Percentiles rank a stretch among this genome's conserved stretches.
Conservation (phyloP, 2,888 invertebrate species). For the Eudemis profundana region DNA sequence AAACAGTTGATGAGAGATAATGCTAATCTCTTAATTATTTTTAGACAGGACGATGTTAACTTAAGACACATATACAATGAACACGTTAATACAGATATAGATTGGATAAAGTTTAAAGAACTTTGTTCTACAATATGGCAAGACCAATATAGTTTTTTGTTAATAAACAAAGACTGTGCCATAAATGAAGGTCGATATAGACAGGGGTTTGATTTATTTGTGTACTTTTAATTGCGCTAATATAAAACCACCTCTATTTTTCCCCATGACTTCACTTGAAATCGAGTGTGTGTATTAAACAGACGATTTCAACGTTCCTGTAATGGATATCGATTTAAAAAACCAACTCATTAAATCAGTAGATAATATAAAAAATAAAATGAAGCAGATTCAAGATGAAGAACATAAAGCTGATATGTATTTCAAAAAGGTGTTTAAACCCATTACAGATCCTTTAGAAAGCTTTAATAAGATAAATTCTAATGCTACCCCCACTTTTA, state of each 20-base stretch:
- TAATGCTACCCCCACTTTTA: too few relatives aligned
- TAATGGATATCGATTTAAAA: constrained; percentile 3
- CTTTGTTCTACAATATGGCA: not conserved
- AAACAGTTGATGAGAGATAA: too few relatives aligned
- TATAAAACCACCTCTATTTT: too few relatives aligned
- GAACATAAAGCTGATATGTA: not conserved
- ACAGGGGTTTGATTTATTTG: constrained; percentile 2
- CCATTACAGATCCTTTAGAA: constrained; percentile 14
- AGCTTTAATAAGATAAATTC: not conserved
- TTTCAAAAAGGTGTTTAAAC: constrained; percentile 1
- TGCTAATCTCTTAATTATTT: too few relatives aligned
- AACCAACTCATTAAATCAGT: constrained; percentile 8
- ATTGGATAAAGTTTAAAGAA: constrained; percentile 12
- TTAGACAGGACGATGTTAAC: too few relatives aligned
- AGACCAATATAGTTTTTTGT: constrained; percentile 2
- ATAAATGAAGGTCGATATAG: constrained; percentile 2
- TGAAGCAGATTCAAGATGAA: constrained; percentile 1
- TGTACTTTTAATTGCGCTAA: not conserved
- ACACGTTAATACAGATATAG: too few relatives aligned
- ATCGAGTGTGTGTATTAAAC: constrained; percentile 1
- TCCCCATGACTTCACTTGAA: too few relatives aligned
- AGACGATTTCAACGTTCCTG: too few relatives aligned
- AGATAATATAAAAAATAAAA: not conserved
- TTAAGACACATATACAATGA: too few relatives aligned
- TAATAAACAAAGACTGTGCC: constrained; percentile 8